These are phyloP conservation scores for Clinocottus analis DNA, from an alignment of 2,113 vertebrate species.

Conservation along the genomic window DNA sequence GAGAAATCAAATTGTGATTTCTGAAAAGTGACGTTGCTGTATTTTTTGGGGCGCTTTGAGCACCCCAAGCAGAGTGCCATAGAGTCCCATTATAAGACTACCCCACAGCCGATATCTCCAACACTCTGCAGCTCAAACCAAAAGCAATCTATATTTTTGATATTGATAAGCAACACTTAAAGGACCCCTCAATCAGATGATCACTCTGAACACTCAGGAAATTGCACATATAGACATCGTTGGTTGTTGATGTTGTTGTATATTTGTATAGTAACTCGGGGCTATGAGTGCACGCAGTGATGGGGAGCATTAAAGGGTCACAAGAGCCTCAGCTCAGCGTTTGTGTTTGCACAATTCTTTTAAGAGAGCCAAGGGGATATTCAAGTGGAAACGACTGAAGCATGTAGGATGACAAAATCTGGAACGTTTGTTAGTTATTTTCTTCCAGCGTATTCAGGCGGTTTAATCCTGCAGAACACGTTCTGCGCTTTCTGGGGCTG, in stretches of 20 bases:
- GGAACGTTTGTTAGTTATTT: not conserved
- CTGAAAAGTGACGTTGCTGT: no score
- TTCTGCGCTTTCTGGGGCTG: not conserved
- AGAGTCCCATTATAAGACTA: not conserved
- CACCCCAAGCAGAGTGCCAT: no score
- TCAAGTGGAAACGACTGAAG: not conserved
- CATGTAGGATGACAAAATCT: not conserved
- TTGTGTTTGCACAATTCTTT: not conserved
- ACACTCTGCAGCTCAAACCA: no score
- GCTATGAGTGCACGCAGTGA: conserved; percentile 24
- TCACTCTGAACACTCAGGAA: not conserved
- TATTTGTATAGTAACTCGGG: conserved; percentile 6
- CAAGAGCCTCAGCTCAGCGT: not conserved
- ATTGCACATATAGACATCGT: not conserved
- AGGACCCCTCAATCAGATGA: conserved; percentile 14
- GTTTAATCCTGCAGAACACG: not conserved
- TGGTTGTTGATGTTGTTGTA: conserved; percentile 2
- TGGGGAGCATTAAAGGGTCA: conserved; percentile 30
- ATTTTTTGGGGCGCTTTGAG: no score
- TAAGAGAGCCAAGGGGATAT: not conserved
- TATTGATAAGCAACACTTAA: not conserved
- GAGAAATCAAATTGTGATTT: not conserved
- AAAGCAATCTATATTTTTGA: not conserved
- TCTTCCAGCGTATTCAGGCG: not conserved
- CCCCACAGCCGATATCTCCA: not conserved